Evolutionary conservation across 2,888 invertebrate species (phyloP), one percentile per base, ranked within the genome.

Genomic region (Luffia ferchaultella): DNA sequence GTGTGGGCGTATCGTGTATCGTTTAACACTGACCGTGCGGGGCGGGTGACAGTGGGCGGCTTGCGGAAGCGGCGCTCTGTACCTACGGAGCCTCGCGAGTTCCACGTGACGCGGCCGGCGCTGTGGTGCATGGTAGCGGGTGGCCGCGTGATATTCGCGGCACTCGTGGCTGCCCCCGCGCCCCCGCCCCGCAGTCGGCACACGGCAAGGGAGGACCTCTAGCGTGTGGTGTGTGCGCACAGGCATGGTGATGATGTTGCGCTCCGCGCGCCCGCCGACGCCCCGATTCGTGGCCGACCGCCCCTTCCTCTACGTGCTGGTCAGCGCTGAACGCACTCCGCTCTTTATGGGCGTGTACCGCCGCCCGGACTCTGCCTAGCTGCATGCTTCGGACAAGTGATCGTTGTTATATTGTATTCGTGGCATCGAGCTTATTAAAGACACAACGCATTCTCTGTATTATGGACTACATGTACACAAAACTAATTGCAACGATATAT

Each of bases 211-310:
- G 52, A 30, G 12, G 30, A 30, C 30, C 30, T 30, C 30, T 30
- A 30, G 30, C 30, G 12, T n/a, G 12, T 42, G 50, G 47, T 42
- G 12, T 51, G 19, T 18, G 50, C 49, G 41, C 50, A 42, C 48
- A 30, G 45, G 50, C 50, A 50, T 49, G 42, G 52, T 49, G 49
- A 49, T 49, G 49, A 49, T 49, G 49, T 16, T 49, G 49, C 44
- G 47, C 54, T 61, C 49, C 60, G 55, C 50, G 48, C 42, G 40
- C 20, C 40, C 43, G 17, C 67, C 67, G 41, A 18, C 68, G 57
- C 61, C 57, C 42, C 50, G 50, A 52, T 79, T 83, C 74, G 54
- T 47, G 53, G 83, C 77, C 19, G 72, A 84, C 61, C 76, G 68
- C n/a, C 73, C 84, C 20, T 83, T 76, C 75, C 61, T 76, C 59